Conservation (phyloP, 2,113 vertebrate species). For the Ameiurus melas region DNA sequence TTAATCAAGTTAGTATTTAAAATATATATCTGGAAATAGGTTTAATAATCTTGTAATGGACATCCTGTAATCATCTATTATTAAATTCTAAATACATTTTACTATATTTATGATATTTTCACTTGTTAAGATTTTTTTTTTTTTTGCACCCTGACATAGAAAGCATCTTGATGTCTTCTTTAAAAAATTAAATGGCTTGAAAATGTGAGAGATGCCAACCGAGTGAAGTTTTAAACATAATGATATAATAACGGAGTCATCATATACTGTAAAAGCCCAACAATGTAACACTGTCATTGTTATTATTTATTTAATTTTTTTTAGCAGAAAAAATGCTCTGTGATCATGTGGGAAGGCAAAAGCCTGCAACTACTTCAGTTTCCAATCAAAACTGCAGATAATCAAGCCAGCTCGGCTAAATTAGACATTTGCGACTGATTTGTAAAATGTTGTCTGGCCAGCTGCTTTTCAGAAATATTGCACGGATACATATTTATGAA, state of each 20-base stretch:
- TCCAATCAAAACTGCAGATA: neutral
- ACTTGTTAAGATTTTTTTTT: no score
- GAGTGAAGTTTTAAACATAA: neutral
- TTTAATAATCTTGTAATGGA: no score
- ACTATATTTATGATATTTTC: no score
- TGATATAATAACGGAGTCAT: neutral
- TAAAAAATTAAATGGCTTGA: no score
- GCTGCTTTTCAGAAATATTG: constrained; percentile 29
- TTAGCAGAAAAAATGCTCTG: neutral
- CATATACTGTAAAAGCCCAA: neutral
- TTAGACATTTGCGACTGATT: constrained; percentile 23
- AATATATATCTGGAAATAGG: no score
- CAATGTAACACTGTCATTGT: neutral
- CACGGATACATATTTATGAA: constrained; percentile 35
- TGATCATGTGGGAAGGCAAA: neutral
- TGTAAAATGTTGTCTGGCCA: constrained; percentile 26
- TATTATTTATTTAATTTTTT: neutral
- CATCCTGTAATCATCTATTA: no score
- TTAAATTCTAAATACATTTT: no score
- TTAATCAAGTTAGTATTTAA: no score
- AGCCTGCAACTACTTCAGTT: neutral
- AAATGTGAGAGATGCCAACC: neutral
- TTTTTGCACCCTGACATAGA: no score
- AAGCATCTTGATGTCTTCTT: no score
- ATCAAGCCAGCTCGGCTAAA: neutral